phyloP scores from a whole-genome alignment of 2,888 invertebrate genomes.

The Drosophila prostipennis region DNA sequence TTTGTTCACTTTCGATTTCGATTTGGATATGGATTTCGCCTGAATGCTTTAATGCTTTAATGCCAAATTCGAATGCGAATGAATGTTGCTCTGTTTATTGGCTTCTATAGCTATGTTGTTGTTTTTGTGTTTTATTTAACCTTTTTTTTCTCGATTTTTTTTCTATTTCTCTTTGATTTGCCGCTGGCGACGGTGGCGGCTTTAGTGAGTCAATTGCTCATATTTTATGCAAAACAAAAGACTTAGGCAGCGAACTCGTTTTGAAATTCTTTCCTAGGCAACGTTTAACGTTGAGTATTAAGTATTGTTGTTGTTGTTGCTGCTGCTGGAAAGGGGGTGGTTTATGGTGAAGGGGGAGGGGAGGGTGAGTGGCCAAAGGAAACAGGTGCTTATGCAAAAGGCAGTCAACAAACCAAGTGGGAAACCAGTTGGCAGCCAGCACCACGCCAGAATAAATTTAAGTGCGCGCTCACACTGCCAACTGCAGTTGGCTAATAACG shows the following conservation, averaged over 20 bases:
- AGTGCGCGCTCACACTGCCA: slow-evolving; percentile 52
- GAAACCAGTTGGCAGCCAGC: slow-evolving; percentile 34
- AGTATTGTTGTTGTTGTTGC: background rate
- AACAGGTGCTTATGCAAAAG: slow-evolving; percentile 71
- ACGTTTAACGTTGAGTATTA: background rate
- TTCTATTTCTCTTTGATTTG: background rate
- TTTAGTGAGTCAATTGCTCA: slow-evolving; percentile 21
- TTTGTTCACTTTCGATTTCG: slow-evolving; percentile 71
- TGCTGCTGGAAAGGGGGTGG: background rate
- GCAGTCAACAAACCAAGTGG: slow-evolving; percentile 22
- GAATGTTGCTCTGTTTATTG: slow-evolving; percentile 30
- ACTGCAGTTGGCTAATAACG: slow-evolving; percentile 65
- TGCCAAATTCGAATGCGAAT: slow-evolving; percentile 47
- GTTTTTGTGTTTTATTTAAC: background rate
- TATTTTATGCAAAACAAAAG: slow-evolving; percentile 51
- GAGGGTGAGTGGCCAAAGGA: slow-evolving; percentile 36
- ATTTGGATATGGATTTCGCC: slow-evolving; percentile 20
- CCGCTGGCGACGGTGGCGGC: slow-evolving; percentile 4
- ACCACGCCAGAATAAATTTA: slow-evolving; percentile 68
- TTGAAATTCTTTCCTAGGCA: slow-evolving; percentile 54
- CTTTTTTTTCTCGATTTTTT: background rate
- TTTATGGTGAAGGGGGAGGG: background rate
- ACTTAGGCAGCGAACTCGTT: slow-evolving; percentile 63
- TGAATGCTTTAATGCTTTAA: slow-evolving; percentile 2
- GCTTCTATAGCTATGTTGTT: slow-evolving; percentile 1